A percentile compares a stretch with the other conserved stretches of the same genome.
Conservation (phyloP, 2,113 vertebrate genomes). For the Ovibos moschatus region DNA sequence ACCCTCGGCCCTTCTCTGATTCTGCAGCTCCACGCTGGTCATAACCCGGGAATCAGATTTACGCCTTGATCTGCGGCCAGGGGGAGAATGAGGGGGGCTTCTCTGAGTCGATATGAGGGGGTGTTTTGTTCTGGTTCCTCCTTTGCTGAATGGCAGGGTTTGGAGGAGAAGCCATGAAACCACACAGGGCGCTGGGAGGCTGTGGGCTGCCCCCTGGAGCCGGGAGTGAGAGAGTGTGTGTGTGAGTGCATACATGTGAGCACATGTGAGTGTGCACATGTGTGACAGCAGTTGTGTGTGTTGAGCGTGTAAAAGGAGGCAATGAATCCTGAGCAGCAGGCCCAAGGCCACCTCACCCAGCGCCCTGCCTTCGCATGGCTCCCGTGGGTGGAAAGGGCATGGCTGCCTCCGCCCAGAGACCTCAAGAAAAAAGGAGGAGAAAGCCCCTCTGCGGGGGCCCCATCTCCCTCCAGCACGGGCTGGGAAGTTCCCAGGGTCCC, state of each 20-base stretch:
- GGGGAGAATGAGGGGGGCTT: too few species aligned
- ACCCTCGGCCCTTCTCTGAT: accelerated
- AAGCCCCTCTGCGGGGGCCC: background rate
- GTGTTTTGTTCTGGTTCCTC: background rate
- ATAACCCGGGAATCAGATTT: accelerated
- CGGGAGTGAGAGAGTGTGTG: background rate
- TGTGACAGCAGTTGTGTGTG: too few species aligned
- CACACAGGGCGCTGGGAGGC: background rate
- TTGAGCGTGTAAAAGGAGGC: background rate
- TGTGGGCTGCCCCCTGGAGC: background rate
- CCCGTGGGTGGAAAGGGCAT: background rate
- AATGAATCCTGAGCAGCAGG: background rate
- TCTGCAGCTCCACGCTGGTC: accelerated
- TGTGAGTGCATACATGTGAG: background rate
- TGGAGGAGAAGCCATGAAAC: background rate
- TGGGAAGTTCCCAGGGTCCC: accelerated
- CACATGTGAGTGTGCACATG: too few species aligned
- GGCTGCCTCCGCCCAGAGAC: background rate
- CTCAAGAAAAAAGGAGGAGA: background rate
- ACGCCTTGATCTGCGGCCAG: background rate
- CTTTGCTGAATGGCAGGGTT: accelerated
- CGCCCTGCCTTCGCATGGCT: background rate
- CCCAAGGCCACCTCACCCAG: accelerated
- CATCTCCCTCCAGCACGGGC: accelerated
- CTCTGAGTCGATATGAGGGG: accelerated